Evolutionary conservation across 1,140 invertebrate genomes (phyloP).

Genomic region (Drosophila paulistorum): DNA sequence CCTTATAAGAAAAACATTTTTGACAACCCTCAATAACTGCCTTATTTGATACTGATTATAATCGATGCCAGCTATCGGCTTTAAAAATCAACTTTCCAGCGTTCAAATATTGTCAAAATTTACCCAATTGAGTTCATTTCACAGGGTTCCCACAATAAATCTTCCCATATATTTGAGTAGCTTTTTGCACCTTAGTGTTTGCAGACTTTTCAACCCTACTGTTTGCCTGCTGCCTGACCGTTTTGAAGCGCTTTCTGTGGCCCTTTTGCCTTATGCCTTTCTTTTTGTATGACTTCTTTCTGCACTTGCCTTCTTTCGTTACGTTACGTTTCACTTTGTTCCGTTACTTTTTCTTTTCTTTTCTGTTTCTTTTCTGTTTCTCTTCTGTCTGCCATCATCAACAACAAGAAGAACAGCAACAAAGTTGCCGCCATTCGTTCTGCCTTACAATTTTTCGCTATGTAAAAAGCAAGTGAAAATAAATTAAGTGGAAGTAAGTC

Average conservation of each 20-base stretch:
- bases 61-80: too few species aligned
- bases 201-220: slow-evolving; percentile 43
- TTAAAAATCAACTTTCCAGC: too few species aligned
- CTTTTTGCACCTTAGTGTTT: slow-evolving; percentile 22
- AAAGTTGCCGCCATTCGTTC: slow-evolving; percentile 50
- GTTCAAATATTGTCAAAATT: too few species aligned
- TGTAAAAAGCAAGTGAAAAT: slow-evolving; percentile 71
- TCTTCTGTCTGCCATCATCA: slow-evolving; percentile 26
- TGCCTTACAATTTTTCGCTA: slow-evolving; percentile 31
- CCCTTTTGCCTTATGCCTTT: slow-evolving; percentile 25
- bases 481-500: slow-evolving; percentile 79
- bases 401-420: slow-evolving; percentile 17
- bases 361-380: slow-evolving; percentile 23
- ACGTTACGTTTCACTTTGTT: slow-evolving; percentile 11
- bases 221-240: slow-evolving; percentile 11
- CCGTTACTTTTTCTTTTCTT: slow-evolving; percentile 38
- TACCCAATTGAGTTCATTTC: too few species aligned
- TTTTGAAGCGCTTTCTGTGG: slow-evolving; percentile 10
- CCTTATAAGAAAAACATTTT: too few species aligned
- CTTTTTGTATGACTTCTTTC: slow-evolving; percentile 28
- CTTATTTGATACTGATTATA: too few species aligned
- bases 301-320: slow-evolving; percentile 2
- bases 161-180: too few species aligned
- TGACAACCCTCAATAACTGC: too few species aligned
- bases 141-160: too few species aligned